These are phyloP conservation scores for Larimichthys polyactis DNA, from an alignment of 2,113 vertebrate species.

Conservation along the genomic window DNA sequence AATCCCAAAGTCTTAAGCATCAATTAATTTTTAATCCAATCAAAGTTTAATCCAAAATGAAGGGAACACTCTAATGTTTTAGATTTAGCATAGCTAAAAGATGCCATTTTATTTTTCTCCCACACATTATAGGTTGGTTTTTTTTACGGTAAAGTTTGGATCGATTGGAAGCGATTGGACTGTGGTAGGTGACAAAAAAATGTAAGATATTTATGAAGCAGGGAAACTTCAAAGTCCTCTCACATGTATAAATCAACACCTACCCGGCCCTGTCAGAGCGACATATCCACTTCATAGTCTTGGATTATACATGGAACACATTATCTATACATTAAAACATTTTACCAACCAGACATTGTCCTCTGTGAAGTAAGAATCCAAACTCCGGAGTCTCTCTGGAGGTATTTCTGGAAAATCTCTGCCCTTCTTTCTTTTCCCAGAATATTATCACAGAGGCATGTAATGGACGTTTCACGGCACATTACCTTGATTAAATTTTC, in stretches of 20 bases:
- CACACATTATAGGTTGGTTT: neutral
- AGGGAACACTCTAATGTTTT: constrained; percentile 31
- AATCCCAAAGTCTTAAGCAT: constrained; percentile 51
- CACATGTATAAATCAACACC: constrained; percentile 16
- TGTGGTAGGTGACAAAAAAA: neutral
- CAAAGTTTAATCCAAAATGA: constrained; percentile 61
- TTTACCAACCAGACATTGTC: neutral
- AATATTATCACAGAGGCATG: constrained; percentile 45
- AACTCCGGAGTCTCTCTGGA: neutral
- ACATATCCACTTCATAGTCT: neutral
- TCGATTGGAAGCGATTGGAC: neutral
- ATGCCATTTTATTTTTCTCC: constrained; percentile 20
- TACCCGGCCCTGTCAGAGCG: neutral
- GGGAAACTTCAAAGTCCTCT: neutral
- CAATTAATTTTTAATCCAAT: constrained; percentile 64
- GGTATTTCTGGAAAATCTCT: constrained; percentile 20
- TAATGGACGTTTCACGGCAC: constrained; percentile 51
- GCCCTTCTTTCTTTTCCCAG: neutral
- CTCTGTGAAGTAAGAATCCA: neutral
- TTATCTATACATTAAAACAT: neutral
- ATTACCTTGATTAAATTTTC: constrained; percentile 58
- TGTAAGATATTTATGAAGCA: neutral
- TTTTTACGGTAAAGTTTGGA: neutral
- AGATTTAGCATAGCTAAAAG: constrained; percentile 24
- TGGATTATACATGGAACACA: neutral